Evolutionary conservation across 2,888 invertebrate genomes (phyloP), one percentile per base, ranked within the genome.

Genomic region (Epistrophe grossulariae): DNA sequence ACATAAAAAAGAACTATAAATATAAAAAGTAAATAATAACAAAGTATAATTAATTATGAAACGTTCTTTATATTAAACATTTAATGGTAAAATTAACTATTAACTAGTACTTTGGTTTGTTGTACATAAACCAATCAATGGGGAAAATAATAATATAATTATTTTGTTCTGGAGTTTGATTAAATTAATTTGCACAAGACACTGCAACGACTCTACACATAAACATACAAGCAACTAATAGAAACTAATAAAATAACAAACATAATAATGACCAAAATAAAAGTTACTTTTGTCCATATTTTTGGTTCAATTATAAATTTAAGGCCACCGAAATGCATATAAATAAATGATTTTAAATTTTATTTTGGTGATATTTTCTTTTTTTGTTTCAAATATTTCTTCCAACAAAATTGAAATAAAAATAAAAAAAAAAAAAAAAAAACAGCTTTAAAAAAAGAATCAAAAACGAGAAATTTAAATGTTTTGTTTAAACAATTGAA

Each of bases 141-240:
- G 89, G 89, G 89, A 89, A 89, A 90, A 89, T 89, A 88, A 62
- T 79, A 85, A 89, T 89, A 78, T 84, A 85, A 84, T 87, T 88
- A 90, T 89, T 89, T 84, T 52, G 52, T 83, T 79, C 35, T 19
- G 68, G 19, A 68, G 10, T 88, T 88, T 74, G 73, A 88, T 88
- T 77, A 70, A 82, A 89, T 88, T 89, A 85, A 81, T 91, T 90
- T 91, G 91, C 91, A 92, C 91, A 90, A 90, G 89, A 90, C 91
- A 92, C 90, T 91, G 91, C 89, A 89, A 89, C 91, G 91, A 91
- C 90, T 90, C 89, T 89, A 80, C 77, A 66, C 81, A 79, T 74
- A 70, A 76, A 82, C 74, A 78, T 74, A 71, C 88, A 85, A 90
- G 89, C 88, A 90, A 79, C 85, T 83, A 60, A 84, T 62, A 80